Evolutionary conservation across 2,113 vertebrate species (phyloP).

Genomic region (Cichladusa arquata): DNA sequence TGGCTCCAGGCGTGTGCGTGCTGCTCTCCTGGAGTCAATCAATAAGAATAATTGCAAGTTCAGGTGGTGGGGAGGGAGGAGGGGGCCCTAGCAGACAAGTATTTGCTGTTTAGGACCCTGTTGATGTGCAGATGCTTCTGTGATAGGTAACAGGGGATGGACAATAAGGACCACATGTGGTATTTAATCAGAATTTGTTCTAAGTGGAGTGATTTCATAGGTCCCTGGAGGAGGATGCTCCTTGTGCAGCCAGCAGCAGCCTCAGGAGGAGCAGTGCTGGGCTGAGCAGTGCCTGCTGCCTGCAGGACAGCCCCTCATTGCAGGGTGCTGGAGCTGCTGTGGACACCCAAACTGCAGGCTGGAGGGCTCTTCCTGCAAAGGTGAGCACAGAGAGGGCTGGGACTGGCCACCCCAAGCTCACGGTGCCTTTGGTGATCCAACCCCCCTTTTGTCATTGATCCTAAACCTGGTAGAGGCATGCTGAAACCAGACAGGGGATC

Average conservation of each 20-base stretch:
- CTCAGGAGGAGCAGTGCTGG: not conserved
- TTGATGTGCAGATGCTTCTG: conserved; percentile 6
- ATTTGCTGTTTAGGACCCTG: conserved; percentile 1
- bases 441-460: not conserved
- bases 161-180: not conserved
- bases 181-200: conserved; percentile 42
- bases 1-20: not conserved
- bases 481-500: not conserved
- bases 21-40: conserved; percentile 42
- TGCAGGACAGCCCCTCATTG: rapidly evolving
- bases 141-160: not conserved
- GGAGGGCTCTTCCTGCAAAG: not conserved
- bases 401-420: not conserved
- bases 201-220: not conserved
- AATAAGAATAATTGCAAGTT: conserved; percentile 39
- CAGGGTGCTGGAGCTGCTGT: not conserved
- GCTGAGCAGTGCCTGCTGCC: not conserved
- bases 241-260: not conserved
- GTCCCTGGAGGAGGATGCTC: not conserved
- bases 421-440: not conserved
- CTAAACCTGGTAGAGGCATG: not conserved
- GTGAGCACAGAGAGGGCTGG: not conserved
- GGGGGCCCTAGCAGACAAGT: conserved; percentile 15
- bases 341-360: rapidly evolving
- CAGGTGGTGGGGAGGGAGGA: not conserved